Conservation (phyloP, 2,888 invertebrate species). For the Smittia sp. region DNA sequence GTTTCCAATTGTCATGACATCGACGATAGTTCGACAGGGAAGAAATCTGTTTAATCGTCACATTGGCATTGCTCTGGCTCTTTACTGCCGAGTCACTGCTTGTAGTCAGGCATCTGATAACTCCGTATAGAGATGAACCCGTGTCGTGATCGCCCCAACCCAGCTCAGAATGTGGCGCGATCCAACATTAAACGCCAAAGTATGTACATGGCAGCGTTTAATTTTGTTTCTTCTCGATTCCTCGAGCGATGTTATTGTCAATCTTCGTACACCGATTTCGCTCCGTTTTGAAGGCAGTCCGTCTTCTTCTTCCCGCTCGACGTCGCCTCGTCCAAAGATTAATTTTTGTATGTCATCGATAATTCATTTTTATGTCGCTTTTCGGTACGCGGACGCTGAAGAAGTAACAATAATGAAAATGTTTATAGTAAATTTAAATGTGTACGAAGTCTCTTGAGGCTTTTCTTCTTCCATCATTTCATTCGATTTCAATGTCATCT, state of each 20-base stretch:
- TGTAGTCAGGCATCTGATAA: background rate
- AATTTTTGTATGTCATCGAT: conserved; percentile 41
- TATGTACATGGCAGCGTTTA: too few relatives aligned
- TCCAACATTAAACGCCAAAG: conserved; percentile 4
- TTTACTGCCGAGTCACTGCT: background rate
- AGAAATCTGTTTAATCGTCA: conserved; percentile 34
- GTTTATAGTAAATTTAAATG: conserved; percentile 30
- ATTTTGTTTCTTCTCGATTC: background rate
- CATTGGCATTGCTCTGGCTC: background rate
- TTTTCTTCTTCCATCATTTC: conserved; percentile 11
- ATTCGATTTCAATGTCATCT: conserved; percentile 40
- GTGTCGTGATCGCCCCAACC: conserved; percentile 39
- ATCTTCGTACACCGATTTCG: conserved; percentile 3
- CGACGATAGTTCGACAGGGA: background rate
- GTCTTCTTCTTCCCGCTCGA: background rate
- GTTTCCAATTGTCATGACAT: conserved; percentile 1
- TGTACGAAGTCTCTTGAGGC: background rate
- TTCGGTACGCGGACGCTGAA: conserved; percentile 16
- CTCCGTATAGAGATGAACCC: background rate
- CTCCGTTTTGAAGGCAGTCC: conserved; percentile 2
- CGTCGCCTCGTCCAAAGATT: conserved; percentile 20
- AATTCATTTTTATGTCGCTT: conserved; percentile 40
- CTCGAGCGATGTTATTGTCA: conserved; percentile 33
- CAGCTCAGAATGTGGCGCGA: conserved; percentile 20
- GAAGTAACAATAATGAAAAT: background rate